Conservation (phyloP, 2,797 vertebrate genomes). For the Myiotriccus ornatus region DNA sequence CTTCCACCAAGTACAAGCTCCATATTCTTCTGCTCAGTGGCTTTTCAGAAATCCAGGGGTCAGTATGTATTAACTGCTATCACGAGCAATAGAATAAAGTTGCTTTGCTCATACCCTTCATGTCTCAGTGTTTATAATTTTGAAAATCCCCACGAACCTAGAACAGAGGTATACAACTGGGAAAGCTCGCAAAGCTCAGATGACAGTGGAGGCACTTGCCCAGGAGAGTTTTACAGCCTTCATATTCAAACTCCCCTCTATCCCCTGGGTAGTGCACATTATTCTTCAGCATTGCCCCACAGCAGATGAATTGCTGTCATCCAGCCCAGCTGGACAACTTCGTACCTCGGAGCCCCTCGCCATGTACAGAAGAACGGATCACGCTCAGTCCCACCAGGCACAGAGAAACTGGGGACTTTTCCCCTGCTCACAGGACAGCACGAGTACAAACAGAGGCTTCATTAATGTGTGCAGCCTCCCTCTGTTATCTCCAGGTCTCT, state of each 20-base stretch:
- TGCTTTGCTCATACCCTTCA: too few relatives aligned
- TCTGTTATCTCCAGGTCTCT: neutral
- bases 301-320: neutral
- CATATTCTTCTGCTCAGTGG: too few relatives aligned
- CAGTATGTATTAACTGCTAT: too few relatives aligned
- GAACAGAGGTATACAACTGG: neutral
- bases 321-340: neutral
- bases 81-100: too few relatives aligned
- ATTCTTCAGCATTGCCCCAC: neutral
- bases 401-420: neutral
- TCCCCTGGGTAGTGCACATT: neutral
- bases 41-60: too few relatives aligned
- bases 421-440: neutral
- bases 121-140: too few relatives aligned
- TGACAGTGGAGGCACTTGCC: neutral
- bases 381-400: rapidly evolving
- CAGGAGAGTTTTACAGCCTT: neutral
- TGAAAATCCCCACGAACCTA: too few relatives aligned
- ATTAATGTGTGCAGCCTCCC: neutral
- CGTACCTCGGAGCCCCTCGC: neutral
- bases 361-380: neutral
- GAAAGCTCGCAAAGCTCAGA: constrained; percentile 17
- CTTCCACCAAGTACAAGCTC: too few relatives aligned
- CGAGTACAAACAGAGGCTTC: neutral
- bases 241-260: neutral